Evolutionary conservation across 1,140 invertebrate species (phyloP).

Genomic region (Diorhabda carinulata): DNA sequence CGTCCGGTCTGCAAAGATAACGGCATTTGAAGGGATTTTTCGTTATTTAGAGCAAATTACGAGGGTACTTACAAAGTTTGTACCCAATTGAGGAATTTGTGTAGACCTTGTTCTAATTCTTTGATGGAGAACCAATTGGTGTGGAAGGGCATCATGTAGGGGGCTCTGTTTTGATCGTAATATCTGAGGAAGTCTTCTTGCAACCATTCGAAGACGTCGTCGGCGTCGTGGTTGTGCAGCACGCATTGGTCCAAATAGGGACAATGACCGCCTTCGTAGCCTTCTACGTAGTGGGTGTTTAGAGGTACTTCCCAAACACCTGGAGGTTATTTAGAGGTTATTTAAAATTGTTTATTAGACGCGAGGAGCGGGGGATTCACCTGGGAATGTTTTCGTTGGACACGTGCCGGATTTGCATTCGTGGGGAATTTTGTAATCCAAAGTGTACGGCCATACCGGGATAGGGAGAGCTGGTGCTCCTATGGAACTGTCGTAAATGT

Average conservation of each 20-base stretch:
- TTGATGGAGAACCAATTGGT: conserved; percentile 94
- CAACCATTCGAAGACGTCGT: conserved; percentile 87
- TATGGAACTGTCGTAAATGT: conserved; percentile 88
- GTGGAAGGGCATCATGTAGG: conserved; percentile 92
- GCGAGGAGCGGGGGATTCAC: conserved; percentile 44
- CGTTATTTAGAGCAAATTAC: not conserved
- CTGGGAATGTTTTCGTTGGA: conserved; percentile 84
- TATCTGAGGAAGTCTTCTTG: conserved; percentile 85
- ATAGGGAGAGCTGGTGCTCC: conserved; percentile 75
- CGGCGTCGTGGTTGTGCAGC: conserved; percentile 79
- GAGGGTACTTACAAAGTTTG: conserved; percentile 64
- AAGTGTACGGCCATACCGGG: conserved; percentile 92
- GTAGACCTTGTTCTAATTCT: conserved; percentile 75
- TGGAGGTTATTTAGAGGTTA: conserved; percentile 31
- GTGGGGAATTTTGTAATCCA: conserved; percentile 87
- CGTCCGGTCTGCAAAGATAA: conserved; percentile 64
- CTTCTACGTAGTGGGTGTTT: conserved; percentile 86
- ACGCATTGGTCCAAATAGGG: conserved; percentile 92
- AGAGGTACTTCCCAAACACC: conserved; percentile 93
- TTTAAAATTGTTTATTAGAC: not conserved
- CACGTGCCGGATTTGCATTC: conserved; percentile 90
- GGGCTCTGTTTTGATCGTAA: conserved; percentile 83
- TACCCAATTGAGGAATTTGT: conserved; percentile 83
- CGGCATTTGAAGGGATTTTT: not conserved
- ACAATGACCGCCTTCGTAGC: conserved; percentile 86